Base-by-base conservation (phyloP, 2,797 vertebrate species). In the Lepidocolaptes lacrymiger region DNA sequence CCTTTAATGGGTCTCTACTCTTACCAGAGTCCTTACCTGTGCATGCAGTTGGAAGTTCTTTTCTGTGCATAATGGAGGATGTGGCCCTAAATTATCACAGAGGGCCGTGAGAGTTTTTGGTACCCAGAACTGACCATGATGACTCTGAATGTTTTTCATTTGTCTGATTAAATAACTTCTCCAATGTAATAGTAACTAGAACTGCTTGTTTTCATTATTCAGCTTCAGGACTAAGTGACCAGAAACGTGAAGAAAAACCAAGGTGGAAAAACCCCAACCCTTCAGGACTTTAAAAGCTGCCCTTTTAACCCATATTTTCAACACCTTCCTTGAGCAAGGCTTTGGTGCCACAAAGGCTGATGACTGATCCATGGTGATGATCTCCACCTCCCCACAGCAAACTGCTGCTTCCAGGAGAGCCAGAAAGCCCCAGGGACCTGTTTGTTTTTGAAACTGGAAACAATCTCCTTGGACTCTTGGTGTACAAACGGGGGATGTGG, bases 241-340 rank as follows among this genome's bases (percentile, higher is more conserved):
- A 96, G 95, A 95, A 93, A 95, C 83, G 85, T 97, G 96, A 98
- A 95, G 97, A 96, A 98, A 97, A 98, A 48, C 17, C 49, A 21
- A 14, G 22, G 13, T 30, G 43, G 22, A 39, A 36, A 14, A 4
- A 3, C 21, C 27, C 6, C 5, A 22, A 0, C 8, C 7, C 34
- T 97, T 58, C 51, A 76, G 52, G 49, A 92, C 91, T 97, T 97
- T 96, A 88, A 96, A 97, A 85, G 84, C 94, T 96, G 98, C 98
- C 98, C 98, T 98, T 98, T 98, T 98, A 98, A 98, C 98, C 98
- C 94, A 28, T 93, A 97, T 97, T 99, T 98, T 99, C 98, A 99
- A 98, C 98, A 97, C 98, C 97, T 98, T 94, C 96, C 96, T 97
- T 63, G 96, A 98, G 98, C 97, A 95, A 96, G 97, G 97, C 98